Evolutionary conservation across 2,113 vertebrate genomes (phyloP).

Genomic region (Psephotus haematonotus): DNA sequence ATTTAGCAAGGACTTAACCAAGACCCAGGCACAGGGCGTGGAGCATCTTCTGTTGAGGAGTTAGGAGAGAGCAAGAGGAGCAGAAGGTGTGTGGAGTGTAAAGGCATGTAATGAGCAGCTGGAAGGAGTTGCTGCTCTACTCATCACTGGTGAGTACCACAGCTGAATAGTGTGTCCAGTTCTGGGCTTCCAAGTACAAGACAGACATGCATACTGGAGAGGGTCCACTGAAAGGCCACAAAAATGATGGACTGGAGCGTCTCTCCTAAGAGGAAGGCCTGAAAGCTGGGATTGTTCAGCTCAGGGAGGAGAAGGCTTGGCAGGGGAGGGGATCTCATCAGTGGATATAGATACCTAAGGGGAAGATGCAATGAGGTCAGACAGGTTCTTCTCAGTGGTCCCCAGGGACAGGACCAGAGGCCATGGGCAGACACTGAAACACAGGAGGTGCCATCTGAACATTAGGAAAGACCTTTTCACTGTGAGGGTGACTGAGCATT

Average conservation of each 20-base stretch:
- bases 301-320: neutral
- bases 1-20: neutral
- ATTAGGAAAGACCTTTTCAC: neutral
- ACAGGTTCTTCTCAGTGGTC: neutral
- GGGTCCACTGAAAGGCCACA: neutral
- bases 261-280: neutral
- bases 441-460: neutral
- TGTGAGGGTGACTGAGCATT: neutral
- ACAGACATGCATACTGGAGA: neutral
- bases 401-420: neutral
- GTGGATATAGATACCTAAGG: neutral
- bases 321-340: neutral
- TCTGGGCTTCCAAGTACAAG: neutral
- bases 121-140: neutral
- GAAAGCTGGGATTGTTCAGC: neutral
- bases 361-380: neutral
- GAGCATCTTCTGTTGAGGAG: neutral
- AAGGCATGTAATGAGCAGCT: neutral
- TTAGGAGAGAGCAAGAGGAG: neutral
- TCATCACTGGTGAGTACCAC: neutral
- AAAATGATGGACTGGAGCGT: neutral
- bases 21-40: neutral
- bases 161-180: neutral
- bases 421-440: neutral
- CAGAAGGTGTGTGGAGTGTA: neutral